These are phyloP conservation scores for Ephydatia muelleri DNA, from an alignment of 37 sponge, comb jelly and placozoan genomes.

Conservation along the genomic window DNA sequence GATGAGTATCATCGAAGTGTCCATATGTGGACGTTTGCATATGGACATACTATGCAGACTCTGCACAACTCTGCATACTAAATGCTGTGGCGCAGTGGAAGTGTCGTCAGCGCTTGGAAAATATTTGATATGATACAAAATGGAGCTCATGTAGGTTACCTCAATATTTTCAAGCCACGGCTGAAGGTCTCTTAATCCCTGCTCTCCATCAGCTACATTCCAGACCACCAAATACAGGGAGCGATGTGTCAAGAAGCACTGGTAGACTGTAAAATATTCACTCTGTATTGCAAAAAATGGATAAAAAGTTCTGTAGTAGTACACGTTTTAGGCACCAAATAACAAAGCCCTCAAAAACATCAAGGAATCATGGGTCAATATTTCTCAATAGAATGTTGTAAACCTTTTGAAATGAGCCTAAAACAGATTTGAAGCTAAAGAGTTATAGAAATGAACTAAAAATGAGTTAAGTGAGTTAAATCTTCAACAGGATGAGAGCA, in stretches of 20 bases:
- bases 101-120: no score
- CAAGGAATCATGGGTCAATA: not conserved
- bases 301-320: not conserved
- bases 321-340: not conserved
- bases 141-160: slow-evolving; percentile 31
- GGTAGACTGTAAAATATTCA: slow-evolving; percentile 93
- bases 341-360: not conserved
- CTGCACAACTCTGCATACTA: no score
- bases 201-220: slow-evolving; percentile 66
- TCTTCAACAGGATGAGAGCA: not conserved
- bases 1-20: no score
- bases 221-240: slow-evolving; percentile 82
- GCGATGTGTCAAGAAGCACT: slow-evolving; percentile 82
- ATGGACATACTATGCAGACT: no score
- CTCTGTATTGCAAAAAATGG: slow-evolving; percentile 14
- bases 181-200: slow-evolving; percentile 59
- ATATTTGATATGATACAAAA: no score
- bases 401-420: not conserved
- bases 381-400: not conserved
- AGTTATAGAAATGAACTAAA: no score
- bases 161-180: slow-evolving; percentile 91
- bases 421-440: no score
- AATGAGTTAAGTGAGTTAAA: not conserved
- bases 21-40: no score
- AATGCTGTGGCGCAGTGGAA: no score